Evolutionary conservation across 2,797 vertebrate genomes (phyloP).

Genomic region (Anguilla megastoma): DNA sequence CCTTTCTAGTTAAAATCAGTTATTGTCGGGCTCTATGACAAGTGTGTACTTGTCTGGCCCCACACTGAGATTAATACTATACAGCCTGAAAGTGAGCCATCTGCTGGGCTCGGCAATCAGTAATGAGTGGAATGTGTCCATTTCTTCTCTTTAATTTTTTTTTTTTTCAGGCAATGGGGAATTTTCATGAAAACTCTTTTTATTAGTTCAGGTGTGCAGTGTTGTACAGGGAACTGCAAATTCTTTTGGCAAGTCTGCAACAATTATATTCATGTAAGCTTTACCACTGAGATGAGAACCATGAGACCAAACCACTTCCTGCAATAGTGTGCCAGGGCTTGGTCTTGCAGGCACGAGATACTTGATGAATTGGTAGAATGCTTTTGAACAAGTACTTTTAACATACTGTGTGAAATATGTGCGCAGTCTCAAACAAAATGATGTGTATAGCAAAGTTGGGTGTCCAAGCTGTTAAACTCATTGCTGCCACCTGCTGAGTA

Average conservation of each 20-base stretch:
- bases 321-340: background rate
- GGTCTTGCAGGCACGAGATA: background rate
- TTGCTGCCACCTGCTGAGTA: conserved; percentile 38
- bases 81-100: background rate
- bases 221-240: background rate
- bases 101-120: background rate
- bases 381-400: background rate
- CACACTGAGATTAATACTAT: background rate
- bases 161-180: background rate
- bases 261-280: background rate
- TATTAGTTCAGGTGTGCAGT: background rate
- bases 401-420: background rate
- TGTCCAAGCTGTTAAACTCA: conserved; percentile 23
- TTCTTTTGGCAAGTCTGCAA: background rate
- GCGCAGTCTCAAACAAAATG: background rate
- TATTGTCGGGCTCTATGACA: background rate
- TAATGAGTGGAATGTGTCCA: background rate
- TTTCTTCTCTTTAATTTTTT: background rate
- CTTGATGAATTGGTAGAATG: background rate
- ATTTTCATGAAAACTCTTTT: background rate
- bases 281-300: background rate
- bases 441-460: background rate
- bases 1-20: background rate
- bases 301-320: conserved; percentile 1
- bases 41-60: background rate